phyloP scores from a whole-genome alignment of 2,797 vertebrate genomes.

The Poecilia gillii region DNA sequence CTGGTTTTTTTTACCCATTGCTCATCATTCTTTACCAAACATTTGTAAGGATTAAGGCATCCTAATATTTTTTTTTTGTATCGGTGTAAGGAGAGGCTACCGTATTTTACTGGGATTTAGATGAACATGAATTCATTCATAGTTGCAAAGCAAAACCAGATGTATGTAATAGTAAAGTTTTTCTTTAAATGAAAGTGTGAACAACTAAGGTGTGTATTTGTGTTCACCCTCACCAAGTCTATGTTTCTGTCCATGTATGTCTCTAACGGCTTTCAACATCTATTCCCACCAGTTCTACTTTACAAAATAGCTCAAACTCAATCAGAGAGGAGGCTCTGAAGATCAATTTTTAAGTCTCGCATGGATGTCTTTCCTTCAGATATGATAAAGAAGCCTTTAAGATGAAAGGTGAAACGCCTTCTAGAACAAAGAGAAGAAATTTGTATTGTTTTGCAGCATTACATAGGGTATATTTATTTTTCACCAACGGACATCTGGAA shows the following conservation, averaged over 20 bases:
- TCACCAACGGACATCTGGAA: background rate
- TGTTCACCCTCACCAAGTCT: background rate
- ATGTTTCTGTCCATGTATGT: background rate
- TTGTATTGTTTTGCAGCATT: background rate
- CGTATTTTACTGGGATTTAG: background rate
- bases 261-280: background rate
- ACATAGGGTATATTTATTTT: background rate
- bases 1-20: background rate
- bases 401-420: background rate
- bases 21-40: background rate
- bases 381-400: background rate
- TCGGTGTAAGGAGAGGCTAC: background rate
- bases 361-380: background rate
- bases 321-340: background rate
- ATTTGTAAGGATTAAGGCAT: background rate
- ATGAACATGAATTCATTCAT: background rate
- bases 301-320: background rate
- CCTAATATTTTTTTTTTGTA: background rate
- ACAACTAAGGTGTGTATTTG: background rate
- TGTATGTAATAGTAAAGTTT: background rate
- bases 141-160: background rate
- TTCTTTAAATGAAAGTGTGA: background rate
- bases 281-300: background rate
- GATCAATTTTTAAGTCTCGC: background rate
- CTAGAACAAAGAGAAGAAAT: background rate